A percentile compares a stretch with the other conserved stretches of the same genome.
phyloP scores from a whole-genome alignment of 2,888 invertebrate species.

The Gisinianus flammeolus region DNA sequence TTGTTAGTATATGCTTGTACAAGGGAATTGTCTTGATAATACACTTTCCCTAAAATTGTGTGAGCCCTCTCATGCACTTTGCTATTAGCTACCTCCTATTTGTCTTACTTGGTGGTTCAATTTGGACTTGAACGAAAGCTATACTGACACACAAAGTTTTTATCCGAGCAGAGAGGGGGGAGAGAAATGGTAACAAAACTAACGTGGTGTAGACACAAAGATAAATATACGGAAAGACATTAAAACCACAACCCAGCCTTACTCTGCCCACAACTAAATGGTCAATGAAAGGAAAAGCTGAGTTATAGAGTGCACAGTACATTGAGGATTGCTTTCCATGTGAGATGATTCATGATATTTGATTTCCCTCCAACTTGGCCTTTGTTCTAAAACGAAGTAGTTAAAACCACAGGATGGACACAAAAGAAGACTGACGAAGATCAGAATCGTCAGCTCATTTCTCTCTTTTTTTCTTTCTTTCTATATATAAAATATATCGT shows the following conservation, averaged over 20 bases:
- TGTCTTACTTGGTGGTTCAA: no score
- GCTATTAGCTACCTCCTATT: neutral
- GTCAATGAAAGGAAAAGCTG: conserved; percentile 32
- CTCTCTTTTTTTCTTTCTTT: no score
- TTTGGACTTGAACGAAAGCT: neutral
- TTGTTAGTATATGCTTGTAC: no score
- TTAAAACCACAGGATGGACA: conserved; percentile 15
- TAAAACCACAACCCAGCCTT: conserved; percentile 13
- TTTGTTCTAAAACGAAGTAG: conserved; percentile 26
- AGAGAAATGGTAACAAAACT: neutral
- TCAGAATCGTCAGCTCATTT: neutral
- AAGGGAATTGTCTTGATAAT: no score
- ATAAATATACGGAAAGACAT: conserved; percentile 15
- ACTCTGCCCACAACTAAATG: conserved; percentile 39
- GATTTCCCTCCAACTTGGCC: conserved; percentile 21
- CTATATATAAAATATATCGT: no score
- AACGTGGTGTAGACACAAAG: neutral
- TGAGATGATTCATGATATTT: conserved; percentile 42
- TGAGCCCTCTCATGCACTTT: neutral
- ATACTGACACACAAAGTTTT: neutral
- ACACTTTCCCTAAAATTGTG: neutral
- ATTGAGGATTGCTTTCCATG: conserved; percentile 27
- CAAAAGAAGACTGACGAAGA: neutral
- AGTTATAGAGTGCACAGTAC: conserved; percentile 3
- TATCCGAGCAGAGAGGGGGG: neutral